Evolutionary conservation across 2,113 vertebrate species (phyloP).

Genomic region (Ciconia boyciana): DNA sequence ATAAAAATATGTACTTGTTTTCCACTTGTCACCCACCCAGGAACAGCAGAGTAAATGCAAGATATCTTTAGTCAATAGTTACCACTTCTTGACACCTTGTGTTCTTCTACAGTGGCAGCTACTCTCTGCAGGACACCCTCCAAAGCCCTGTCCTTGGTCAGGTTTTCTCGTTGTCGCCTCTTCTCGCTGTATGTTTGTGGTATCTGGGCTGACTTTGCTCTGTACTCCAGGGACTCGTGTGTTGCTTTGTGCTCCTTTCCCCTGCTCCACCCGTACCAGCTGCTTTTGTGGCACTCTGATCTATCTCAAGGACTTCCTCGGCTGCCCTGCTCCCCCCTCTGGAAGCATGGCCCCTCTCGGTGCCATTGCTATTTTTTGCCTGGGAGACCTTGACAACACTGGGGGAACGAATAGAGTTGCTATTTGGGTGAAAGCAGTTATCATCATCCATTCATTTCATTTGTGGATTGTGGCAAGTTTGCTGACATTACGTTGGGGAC

Average conservation of each 20-base stretch:
- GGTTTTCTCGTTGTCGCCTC: not conserved
- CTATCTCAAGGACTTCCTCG: not conserved
- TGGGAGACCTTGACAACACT: not conserved
- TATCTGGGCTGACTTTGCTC: not conserved
- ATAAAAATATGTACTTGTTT: not conserved
- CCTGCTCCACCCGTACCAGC: not conserved
- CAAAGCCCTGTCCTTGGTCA: not conserved
- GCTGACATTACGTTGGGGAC: not conserved
- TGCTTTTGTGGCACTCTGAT: not conserved
- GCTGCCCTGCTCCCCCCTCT: not conserved
- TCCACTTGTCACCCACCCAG: not conserved
- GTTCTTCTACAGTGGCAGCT: not conserved
- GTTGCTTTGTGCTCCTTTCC: not conserved
- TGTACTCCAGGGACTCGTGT: not conserved
- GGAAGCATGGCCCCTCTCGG: accelerated
- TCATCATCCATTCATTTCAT: not conserved
- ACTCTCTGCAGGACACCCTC: not conserved
- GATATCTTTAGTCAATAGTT: not conserved
- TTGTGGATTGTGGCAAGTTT: not conserved
- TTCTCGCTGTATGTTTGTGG: not conserved
- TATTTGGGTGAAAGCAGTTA: not conserved
- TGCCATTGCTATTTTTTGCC: not conserved
- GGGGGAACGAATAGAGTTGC: not conserved
- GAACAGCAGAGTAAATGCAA: not conserved
- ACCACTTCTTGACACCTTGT: not conserved